A percentile compares a stretch with the other conserved stretches of the same genome.
phyloP scores from a whole-genome alignment of 2,888 invertebrate genomes.

The Drosophila melanosoma region DNA sequence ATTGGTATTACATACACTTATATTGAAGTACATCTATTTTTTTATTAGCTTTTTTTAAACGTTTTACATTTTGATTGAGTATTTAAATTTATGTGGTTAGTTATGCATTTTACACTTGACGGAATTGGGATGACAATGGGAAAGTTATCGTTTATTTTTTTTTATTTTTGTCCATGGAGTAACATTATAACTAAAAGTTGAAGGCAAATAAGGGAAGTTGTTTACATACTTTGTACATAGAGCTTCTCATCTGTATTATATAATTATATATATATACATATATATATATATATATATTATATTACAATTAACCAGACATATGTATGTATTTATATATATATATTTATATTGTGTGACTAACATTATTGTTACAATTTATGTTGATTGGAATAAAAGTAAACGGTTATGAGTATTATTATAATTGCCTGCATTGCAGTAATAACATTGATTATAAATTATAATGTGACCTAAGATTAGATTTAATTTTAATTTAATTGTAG shows the following conservation, averaged over 20 bases:
- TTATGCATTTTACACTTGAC: conserved; percentile 19
- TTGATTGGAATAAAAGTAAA: conserved; percentile 33
- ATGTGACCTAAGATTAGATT: conserved; percentile 37
- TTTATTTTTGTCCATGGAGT: background rate
- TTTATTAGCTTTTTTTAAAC: conserved; percentile 4
- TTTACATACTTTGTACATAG: conserved; percentile 1
- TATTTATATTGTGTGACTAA: conserved; percentile 16
- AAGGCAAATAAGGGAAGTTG: background rate
- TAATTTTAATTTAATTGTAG: conserved; percentile 53
- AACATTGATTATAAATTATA: conserved; percentile 39
- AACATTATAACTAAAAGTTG: conserved; percentile 2
- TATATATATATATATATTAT: conserved; percentile 12
- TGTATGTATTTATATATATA: conserved; percentile 9
- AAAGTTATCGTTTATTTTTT: conserved; percentile 4
- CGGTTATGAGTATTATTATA: conserved; percentile 26
- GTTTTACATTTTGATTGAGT: conserved; percentile 29
- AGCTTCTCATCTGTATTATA: background rate
- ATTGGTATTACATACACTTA: conserved; percentile 32
- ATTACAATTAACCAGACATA: conserved; percentile 12
- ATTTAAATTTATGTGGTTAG: conserved; percentile 18
- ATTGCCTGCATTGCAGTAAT: conserved; percentile 44
- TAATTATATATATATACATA: too few relatives aligned
- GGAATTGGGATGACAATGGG: conserved; percentile 20
- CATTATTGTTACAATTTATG: conserved; percentile 46
- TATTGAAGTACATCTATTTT: conserved; percentile 5